Evolutionary conservation across 2,113 vertebrate genomes (phyloP), one percentile per base, ranked within the genome.

Genomic region (Cyanistes caeruleus): DNA sequence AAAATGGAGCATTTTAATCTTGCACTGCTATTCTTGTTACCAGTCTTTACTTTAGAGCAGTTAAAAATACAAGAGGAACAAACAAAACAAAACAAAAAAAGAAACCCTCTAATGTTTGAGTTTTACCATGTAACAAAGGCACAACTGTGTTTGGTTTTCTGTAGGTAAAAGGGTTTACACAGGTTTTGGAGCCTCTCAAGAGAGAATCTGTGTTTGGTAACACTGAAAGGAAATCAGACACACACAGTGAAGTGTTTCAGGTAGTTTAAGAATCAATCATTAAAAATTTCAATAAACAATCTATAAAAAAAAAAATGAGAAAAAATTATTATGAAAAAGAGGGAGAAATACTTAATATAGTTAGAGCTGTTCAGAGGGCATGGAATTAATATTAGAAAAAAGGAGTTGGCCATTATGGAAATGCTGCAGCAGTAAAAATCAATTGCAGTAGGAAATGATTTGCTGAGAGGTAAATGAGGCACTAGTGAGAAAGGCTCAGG

Each of bases 361-460:
- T 85, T 77, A 77, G 19, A 62, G 55, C 33, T 94, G 30, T 7
- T 73, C 46, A 67, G 69, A 80, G 69, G 52, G 18, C 59, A 31
- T 59, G 55, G 46, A 91, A 80, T 33, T 94, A n/a, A 7, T n/a
- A 9, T 35, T 55, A 65, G 46, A 56, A 65, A 35, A 41, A 60
- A 60, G 18, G 28, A 64, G 27, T 58, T 35, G 46, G 41, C 59
- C 51, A 46, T 86, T 83, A 53, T 0, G 1, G 84, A 91, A 94
- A 92, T 53, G 39, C 82, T 84, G 28, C 7, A 83, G 78, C 67
- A 48, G 49, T 74, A 80, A 91, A 94, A 93, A 85, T 94, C 79
- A 78, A 43, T 93, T 92, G 75, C 35, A 74, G 4, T 31, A 46
- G 60, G 56, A 86, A 84, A 80, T 72, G 0, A 77, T 95, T 78